Evolutionary conservation across 2,113 vertebrate genomes (phyloP), one percentile per base, ranked within the genome.

Genomic region (Toxotes jaculatrix): DNA sequence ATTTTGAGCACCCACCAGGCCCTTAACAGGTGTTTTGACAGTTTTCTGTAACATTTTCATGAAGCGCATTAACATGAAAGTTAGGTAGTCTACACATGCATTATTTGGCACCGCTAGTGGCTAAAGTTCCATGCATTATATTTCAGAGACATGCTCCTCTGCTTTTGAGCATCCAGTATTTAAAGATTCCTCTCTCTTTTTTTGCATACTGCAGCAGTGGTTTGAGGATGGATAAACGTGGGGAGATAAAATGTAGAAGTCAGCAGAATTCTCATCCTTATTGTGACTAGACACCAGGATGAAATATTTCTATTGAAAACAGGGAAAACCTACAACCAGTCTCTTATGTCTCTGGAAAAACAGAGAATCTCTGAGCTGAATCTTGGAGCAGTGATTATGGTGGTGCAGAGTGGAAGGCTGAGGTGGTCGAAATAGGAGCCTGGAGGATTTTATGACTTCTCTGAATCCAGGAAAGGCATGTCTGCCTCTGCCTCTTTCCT

Each of bases 401-500:
- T 69, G 68, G 64, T 72, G 78, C 38, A 72, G 72, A 31, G 81
- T 70, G 40, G 84, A 88, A 55, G 80, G 69, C 79, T 88, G 85
- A 83, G 87, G 89, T 85, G 80, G 86, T 86, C 19, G 87, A 89
- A 89, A 93, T 80, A 74, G 55, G 88, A 93, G 81, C 80, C 75
- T 75, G 73, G 53, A 78, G 77, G 73, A 85, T 88, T 91, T 82
- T 67, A 83, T 79, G 65, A 82, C 80, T 69, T 63, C 62, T 90
- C 72, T 88, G 80, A 81, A 84, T 85, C 83, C 80, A 87, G 88
- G 69, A 86, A 80, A 77, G 66, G 64, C 79, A 74, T 45, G 74
- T 91, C 71, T 88, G 90, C 66, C 75, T 87, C 83, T 83, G 21
- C 75, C 82, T 80, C 72, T 88, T 59, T 70, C 42, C 61, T 79